Base-by-base conservation (phyloP, 2,888 invertebrate species). In the Sacculina carcini region DNA sequence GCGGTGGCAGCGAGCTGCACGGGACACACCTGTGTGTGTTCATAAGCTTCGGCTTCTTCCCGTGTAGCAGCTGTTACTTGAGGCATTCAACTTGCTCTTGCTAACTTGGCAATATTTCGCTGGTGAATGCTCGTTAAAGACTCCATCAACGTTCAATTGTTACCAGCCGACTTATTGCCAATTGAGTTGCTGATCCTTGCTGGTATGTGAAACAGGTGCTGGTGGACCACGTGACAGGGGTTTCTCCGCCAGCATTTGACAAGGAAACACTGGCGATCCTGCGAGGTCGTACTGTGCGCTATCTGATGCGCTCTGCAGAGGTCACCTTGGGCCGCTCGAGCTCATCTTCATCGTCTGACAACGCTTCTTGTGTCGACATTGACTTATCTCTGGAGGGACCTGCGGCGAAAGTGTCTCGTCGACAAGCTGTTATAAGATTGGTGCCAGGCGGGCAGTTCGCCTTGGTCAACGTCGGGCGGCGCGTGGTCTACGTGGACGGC, bases 151-250 rank as follows among this genome's bases (percentile, higher is more conserved):
- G n/a, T n/a, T n/a, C n/a, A n/a, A n/a, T n/a, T n/a, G n/a, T n/a
- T n/a, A n/a, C n/a, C n/a, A n/a, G n/a, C n/a, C n/a, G n/a, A n/a
- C n/a, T n/a, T n/a, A n/a, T n/a, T n/a, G n/a, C n/a, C n/a, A n/a
- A n/a, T n/a, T n/a, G n/a, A n/a, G n/a, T n/a, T n/a, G n/a, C n/a
- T n/a, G n/a, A n/a, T n/a, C n/a, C n/a, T n/a, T n/a, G n/a, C n/a
- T n/a, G n/a, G n/a, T n/a, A n/a, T n/a, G n/a, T n/a, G n/a, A 90
- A 87, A 86, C 89, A 90, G 64, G 82, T 83, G 1, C 66, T 94
- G 55, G 89, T 92, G 19, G 90, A 92, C 65, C 83, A 82, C 31
- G 81, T 90, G 14, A 54, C 54, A 16, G 55, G 58, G 39, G 53
- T 56, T 21, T 51, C 78, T 56, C 78, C 79, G 12, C 78, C 80